These are phyloP conservation scores for Lophotriccus pileatus DNA, from an alignment of 2,797 vertebrate genomes.

Conservation along the genomic window DNA sequence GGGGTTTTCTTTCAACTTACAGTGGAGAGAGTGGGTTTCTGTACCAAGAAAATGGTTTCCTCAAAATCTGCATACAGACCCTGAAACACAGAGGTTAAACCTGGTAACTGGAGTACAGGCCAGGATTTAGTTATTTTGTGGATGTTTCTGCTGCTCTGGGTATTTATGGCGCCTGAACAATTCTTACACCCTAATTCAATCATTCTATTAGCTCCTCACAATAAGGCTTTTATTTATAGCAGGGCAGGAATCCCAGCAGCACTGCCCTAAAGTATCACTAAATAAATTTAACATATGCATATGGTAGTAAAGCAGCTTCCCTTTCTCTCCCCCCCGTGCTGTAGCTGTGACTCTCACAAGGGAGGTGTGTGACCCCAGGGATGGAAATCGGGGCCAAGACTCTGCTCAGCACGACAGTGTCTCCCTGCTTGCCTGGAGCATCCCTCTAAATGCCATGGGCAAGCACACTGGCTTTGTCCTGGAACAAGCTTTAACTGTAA, in stretches of 20 bases:
- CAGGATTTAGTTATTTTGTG: not conserved
- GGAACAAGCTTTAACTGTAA: not conserved
- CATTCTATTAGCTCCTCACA: not conserved
- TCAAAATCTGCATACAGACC: not conserved
- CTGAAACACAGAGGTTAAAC: not conserved
- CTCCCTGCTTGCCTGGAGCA: not conserved
- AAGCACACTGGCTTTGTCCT: not conserved
- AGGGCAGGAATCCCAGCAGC: not conserved
- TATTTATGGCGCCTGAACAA: not conserved
- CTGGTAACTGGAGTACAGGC: not conserved
- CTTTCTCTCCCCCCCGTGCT: not conserved
- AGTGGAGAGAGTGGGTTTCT: not conserved
- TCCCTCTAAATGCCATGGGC: not conserved
- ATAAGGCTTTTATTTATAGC: not conserved
- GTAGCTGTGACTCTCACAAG: not conserved
- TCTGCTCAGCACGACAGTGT: not conserved
- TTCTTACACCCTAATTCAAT: not conserved
- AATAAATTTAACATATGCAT: not conserved
- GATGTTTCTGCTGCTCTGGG: not conserved
- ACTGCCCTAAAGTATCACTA: not conserved
- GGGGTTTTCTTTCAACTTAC: not conserved
- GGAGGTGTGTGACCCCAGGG: not conserved
- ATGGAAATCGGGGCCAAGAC: not conserved
- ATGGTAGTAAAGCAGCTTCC: not conserved
- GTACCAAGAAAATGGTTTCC: not conserved